phyloP scores from a whole-genome alignment of 2,113 vertebrate genomes.

The Scartelaos histophorus region DNA sequence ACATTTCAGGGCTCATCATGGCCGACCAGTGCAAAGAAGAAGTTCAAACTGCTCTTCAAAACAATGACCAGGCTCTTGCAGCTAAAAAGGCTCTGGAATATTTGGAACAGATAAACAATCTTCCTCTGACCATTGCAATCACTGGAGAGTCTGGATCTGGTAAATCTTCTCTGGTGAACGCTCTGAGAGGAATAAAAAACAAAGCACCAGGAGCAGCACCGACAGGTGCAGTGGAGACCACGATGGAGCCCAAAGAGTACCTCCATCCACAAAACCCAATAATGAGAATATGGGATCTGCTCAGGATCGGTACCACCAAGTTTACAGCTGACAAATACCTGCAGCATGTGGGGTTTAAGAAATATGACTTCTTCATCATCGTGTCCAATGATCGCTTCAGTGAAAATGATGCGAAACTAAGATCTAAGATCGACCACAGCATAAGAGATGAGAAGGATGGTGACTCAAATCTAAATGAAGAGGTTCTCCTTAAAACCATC shows the following conservation, averaged over 20 bases:
- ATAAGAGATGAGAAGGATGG: not conserved
- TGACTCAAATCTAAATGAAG: not conserved
- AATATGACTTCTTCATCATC: no score
- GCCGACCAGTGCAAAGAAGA: no score
- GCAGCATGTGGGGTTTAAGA: no score
- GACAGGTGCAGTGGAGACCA: not conserved
- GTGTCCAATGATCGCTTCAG: no score
- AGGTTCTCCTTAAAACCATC: no score
- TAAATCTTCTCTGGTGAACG: not conserved
- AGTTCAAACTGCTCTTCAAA: not conserved
- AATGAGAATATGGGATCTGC: not conserved
- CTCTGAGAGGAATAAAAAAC: constrained; percentile 1
- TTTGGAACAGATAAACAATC: not conserved
- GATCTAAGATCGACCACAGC: not conserved
- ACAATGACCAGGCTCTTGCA: not conserved
- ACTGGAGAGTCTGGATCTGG: constrained; percentile 3
- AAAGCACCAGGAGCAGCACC: not conserved
- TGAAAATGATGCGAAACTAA: no score
- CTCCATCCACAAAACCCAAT: not conserved
- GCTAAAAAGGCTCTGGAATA: not conserved
- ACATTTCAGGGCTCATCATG: no score
- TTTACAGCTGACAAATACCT: no score
- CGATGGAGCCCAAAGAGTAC: not conserved
- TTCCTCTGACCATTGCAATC: not conserved
- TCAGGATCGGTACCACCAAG: no score